Evolutionary conservation across 1,140 invertebrate genomes (phyloP).

Genomic region (Hyles euphorbiae): DNA sequence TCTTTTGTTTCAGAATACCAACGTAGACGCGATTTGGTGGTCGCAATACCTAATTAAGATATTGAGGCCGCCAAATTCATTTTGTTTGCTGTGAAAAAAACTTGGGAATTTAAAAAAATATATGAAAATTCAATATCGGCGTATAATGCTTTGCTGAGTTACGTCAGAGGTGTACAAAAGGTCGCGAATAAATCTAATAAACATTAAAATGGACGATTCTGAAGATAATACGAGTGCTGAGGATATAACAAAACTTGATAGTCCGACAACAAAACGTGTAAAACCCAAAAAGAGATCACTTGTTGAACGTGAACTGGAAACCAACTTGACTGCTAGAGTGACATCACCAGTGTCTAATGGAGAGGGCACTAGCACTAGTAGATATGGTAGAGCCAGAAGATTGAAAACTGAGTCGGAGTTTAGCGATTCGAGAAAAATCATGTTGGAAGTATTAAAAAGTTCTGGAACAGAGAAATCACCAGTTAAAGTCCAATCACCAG

Average conservation of each 20-base stretch:
- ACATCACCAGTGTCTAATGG: constrained; percentile 48
- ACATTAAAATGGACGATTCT: constrained; percentile 54
- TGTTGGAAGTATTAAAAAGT: constrained; percentile 24
- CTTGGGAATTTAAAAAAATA: constrained; percentile 21
- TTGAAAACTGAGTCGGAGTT: constrained; percentile 47
- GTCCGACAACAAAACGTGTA: constrained; percentile 24
- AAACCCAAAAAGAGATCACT: constrained; percentile 60
- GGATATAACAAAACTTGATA: constrained; percentile 32
- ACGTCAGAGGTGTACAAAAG: constrained; percentile 32
- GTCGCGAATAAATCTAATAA: constrained; percentile 1
- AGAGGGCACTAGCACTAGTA: constrained; percentile 49
- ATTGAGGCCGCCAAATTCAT: constrained; percentile 23
- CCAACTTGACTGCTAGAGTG: constrained; percentile 51
- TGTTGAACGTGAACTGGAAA: constrained; percentile 62
- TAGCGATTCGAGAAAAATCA: constrained; percentile 27
- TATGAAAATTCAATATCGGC: constrained; percentile 17
- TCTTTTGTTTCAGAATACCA: constrained; percentile 61
- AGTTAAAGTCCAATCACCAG: constrained; percentile 39
- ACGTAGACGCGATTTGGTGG: constrained; percentile 24
- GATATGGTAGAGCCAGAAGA: constrained; percentile 65
- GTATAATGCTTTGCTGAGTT: constrained; percentile 28
- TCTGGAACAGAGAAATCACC: constrained; percentile 43
- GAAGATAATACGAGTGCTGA: constrained; percentile 55
- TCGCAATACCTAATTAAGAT: constrained; percentile 24
- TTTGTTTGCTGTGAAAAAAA: constrained; percentile 27